Conservation (phyloP, 2,797 vertebrate genomes). For the Rhinatrema bivittatum region DNA sequence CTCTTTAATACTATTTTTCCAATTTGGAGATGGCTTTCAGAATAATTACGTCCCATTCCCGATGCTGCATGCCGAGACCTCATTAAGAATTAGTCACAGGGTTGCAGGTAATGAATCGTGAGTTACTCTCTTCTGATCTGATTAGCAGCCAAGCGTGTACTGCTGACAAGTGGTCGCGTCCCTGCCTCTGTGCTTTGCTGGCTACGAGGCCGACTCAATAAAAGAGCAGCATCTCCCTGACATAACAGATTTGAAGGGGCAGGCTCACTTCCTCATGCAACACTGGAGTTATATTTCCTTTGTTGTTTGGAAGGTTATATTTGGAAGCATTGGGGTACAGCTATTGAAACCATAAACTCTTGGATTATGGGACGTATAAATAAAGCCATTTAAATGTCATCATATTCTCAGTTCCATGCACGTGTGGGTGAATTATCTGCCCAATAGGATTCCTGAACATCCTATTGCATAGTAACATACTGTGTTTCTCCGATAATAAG, state of each 20-base stretch:
- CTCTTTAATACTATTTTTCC: not conserved
- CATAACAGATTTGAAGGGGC: constrained; percentile 5
- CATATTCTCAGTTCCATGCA: too few relatives aligned
- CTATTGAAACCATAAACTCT: too few relatives aligned
- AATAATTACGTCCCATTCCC: constrained; percentile 12
- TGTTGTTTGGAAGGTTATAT: too few relatives aligned
- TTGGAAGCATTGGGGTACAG: too few relatives aligned
- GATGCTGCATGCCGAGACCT: constrained; percentile 15
- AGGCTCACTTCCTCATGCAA: too few relatives aligned
- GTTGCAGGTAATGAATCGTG: constrained; percentile 21
- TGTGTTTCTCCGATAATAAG: too few relatives aligned
- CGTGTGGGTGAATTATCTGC: too few relatives aligned
- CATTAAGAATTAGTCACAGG: constrained; percentile 27
- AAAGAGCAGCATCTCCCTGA: constrained; percentile 21
- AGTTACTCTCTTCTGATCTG: constrained; percentile 12
- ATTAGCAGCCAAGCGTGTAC: constrained; percentile 14
- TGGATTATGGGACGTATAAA: too few relatives aligned
- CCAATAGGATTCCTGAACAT: too few relatives aligned
- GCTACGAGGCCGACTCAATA: constrained; percentile 3
- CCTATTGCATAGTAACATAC: too few relatives aligned
- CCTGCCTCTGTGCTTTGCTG: constrained; percentile 1
- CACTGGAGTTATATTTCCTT: too few relatives aligned
- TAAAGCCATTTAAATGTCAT: too few relatives aligned
- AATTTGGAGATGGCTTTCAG: not conserved
- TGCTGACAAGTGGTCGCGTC: constrained; percentile 19